Base-by-base conservation (phyloP, 2,113 vertebrate genomes). In the Diadophis punctatus region DNA sequence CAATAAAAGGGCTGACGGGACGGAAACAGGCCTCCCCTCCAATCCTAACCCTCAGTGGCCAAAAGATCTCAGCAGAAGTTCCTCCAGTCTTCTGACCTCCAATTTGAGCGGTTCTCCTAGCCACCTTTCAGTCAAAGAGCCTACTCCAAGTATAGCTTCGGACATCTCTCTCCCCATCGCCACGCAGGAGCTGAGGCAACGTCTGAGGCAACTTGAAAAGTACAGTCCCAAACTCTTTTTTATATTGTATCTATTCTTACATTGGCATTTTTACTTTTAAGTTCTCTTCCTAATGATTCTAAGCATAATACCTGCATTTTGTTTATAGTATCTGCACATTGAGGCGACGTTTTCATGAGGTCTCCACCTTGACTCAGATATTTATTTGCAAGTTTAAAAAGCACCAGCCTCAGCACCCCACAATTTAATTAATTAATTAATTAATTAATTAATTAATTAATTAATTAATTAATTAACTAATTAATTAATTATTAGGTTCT, bases 111-210 rank as follows among this genome's bases (percentile, higher is more conserved):
- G 95, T 23, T 99, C 99, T 6, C 98, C 98, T 56, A 97, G 97
- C 94, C 97, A 98, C 93, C 94, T 98, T 22, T 97, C 98, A 0
- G 94, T 98, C 86, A 99, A 99, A 95, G 99, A 99, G 92, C 98
- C 99, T 6, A 99, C 99, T 0, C 99, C 98, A 23, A 99, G 99
- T 97, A 99, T 99, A 39, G 99, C 99, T 4, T 99, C 99, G 0
- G 99, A 99, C 95, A 97, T 99, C 90, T 99, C 99, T 0, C 97
- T 99, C 96, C 98, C 99, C 11, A 98, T 98, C 0, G 98, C 99
- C 91, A 97, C 98, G 0, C 98, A 99, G 97, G 99, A 99, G 96
- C 98, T 99, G n/a, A 98, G 98, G 90, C 98, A 98, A 90, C 96
- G 99, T 52, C 96, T 99, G 1, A 97, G 98, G 0, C 98, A 98